These are phyloP conservation scores for Nannoperca obscura DNA, from an alignment of 2,797 vertebrate genomes.

Conservation along the genomic window DNA sequence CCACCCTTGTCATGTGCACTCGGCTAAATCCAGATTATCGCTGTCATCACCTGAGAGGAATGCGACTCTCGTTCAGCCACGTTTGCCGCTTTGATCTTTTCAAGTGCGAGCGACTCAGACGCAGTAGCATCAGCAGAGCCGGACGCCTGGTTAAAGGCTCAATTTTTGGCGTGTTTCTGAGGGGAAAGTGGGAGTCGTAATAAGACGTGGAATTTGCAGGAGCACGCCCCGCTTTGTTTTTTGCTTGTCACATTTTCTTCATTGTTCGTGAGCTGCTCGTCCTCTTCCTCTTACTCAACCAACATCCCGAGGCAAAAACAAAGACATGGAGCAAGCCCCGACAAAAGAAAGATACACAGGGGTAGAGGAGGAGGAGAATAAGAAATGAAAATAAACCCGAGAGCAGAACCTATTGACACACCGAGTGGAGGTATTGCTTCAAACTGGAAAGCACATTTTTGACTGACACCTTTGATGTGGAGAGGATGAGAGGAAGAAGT, in stretches of 20 bases:
- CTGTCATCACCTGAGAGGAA: slow-evolving; percentile 72
- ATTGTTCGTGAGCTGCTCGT: neutral
- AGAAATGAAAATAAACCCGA: slow-evolving; percentile 49
- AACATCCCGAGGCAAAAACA: slow-evolving; percentile 22
- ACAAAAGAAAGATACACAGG: slow-evolving; percentile 15
- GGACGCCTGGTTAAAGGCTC: slow-evolving; percentile 9
- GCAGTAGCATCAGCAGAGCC: neutral
- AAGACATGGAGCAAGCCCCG: slow-evolving; percentile 26
- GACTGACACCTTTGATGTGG: slow-evolving; percentile 56
- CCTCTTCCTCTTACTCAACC: slow-evolving; percentile 32
- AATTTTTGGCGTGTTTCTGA: neutral
- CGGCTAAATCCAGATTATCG: slow-evolving; percentile 63
- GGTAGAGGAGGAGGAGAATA: slow-evolving; percentile 18
- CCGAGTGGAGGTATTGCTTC: slow-evolving; percentile 25
- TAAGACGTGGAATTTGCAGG: slow-evolving; percentile 20
- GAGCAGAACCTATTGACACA: slow-evolving; percentile 44
- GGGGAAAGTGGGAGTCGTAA: slow-evolving; percentile 7
- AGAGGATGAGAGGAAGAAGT: slow-evolving; percentile 21
- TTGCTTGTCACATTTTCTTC: neutral
- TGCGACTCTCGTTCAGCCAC: slow-evolving; percentile 55
- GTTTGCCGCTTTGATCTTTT: slow-evolving; percentile 57
- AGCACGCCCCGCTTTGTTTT: slow-evolving; percentile 5
- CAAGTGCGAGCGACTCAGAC: slow-evolving; percentile 32
- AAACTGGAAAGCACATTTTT: slow-evolving; percentile 43
- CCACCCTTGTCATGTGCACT: slow-evolving; percentile 60